These are phyloP conservation scores for Andrena fulva DNA, from an alignment of 2,888 invertebrate genomes.

Conservation along the genomic window DNA sequence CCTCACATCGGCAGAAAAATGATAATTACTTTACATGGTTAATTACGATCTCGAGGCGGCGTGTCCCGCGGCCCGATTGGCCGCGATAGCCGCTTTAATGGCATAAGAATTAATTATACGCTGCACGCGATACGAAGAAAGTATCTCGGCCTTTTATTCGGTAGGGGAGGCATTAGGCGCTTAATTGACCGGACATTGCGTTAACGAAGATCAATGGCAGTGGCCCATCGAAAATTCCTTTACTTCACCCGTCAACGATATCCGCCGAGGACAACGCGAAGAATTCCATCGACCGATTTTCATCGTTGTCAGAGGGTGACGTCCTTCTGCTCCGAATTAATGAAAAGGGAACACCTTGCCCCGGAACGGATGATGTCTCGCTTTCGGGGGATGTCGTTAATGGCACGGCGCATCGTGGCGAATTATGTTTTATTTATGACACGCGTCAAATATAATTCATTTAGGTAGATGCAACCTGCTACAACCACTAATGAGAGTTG, in stretches of 20 bases:
- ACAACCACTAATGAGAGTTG: no score
- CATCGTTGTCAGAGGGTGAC: not conserved
- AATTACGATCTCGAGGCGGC: slow-evolving; percentile 49
- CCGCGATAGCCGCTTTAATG: slow-evolving; percentile 56
- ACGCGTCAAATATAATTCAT: no score
- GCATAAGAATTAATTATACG: slow-evolving; percentile 63
- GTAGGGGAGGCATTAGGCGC: slow-evolving; percentile 43
- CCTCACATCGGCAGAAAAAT: slow-evolving; percentile 53
- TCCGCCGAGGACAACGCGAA: not conserved
- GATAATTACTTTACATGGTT: slow-evolving; percentile 62
- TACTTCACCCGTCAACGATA: slow-evolving; percentile 25
- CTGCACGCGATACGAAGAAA: slow-evolving; percentile 60
- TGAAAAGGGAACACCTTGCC: not conserved
- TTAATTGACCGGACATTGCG: slow-evolving; percentile 55
- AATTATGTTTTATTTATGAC: no score
- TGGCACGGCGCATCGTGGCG: no score
- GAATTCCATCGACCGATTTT: slow-evolving; percentile 19
- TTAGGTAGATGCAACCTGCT: no score
- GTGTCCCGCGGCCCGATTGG: slow-evolving; percentile 26
- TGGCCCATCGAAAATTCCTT: slow-evolving; percentile 5
- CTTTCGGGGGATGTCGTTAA: no score
- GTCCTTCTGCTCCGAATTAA: not conserved
- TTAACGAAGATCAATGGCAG: slow-evolving; percentile 57
- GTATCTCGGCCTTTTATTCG: slow-evolving; percentile 49
- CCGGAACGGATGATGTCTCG: not conserved